A percentile compares a stretch with the other conserved stretches of the same genome.
These are phyloP conservation scores for Xenops minutus DNA, from an alignment of 2,797 vertebrate species.

Conservation along the genomic window DNA sequence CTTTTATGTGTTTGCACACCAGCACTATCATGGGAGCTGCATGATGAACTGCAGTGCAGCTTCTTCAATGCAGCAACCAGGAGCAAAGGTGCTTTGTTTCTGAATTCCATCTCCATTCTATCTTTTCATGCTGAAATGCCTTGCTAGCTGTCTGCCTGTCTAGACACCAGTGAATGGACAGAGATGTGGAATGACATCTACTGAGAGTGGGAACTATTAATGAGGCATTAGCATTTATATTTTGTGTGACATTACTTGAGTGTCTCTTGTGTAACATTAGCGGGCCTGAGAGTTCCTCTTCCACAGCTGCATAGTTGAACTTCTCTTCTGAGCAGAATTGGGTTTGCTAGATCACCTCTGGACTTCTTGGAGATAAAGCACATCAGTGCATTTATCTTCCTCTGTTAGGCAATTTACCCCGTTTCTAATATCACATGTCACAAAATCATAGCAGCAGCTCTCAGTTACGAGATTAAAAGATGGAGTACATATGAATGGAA, in stretches of 20 bases:
- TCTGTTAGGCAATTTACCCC: neutral
- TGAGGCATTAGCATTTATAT: neutral
- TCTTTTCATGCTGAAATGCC: neutral
- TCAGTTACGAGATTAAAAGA: constrained; percentile 19
- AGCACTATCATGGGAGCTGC: neutral
- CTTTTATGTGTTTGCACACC: neutral
- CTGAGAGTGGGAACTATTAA: neutral
- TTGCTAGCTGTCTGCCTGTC: neutral
- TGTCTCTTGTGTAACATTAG: neutral
- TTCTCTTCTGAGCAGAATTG: neutral
- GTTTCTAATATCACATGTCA: neutral
- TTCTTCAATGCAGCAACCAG: neutral
- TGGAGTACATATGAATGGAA: neutral
- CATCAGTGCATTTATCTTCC: neutral
- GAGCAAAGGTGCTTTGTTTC: neutral
- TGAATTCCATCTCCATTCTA: neutral
- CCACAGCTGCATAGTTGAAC: neutral
- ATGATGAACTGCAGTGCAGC: neutral
- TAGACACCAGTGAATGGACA: neutral
- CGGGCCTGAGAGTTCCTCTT: neutral
- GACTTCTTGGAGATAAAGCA: neutral
- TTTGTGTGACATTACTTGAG: neutral
- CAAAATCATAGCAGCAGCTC: neutral
- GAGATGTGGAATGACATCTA: neutral
- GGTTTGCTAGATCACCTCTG: neutral